Evolutionary conservation across 2,888 invertebrate genomes (phyloP).

Genomic region (Aspidapion aeneum): DNA sequence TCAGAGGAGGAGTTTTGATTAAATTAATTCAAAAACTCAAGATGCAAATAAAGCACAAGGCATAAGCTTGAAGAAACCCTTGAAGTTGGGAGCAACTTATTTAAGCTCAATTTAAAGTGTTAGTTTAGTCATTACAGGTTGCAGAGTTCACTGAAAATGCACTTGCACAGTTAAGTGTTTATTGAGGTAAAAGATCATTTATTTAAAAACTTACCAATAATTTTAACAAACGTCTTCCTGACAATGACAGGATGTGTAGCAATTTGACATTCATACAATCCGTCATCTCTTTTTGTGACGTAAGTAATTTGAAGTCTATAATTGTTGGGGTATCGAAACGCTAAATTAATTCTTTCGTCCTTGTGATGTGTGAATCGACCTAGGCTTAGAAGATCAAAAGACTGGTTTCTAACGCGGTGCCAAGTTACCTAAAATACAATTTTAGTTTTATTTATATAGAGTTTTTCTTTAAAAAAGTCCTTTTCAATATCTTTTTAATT

Average conservation of each 20-base stretch:
- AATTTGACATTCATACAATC: constrained; percentile 62
- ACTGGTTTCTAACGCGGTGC: constrained; percentile 55
- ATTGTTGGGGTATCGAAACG: constrained; percentile 59
- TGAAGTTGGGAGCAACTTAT: too few species aligned
- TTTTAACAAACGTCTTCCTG: constrained; percentile 54
- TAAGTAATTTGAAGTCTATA: constrained; percentile 60
- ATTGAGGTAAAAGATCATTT: too few species aligned
- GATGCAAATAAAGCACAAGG: neutral
- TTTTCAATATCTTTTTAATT: too few species aligned
- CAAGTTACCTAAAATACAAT: constrained; percentile 57
- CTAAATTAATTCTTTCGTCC: constrained; percentile 56
- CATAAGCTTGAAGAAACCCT: neutral
- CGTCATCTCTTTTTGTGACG: constrained; percentile 57
- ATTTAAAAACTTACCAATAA: constrained; percentile 23
- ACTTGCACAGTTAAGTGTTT: too few species aligned
- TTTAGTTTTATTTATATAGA: neutral
- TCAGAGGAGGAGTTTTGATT: neutral
- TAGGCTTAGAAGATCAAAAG: constrained; percentile 57
- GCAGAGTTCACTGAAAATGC: too few species aligned
- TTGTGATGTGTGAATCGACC: constrained; percentile 56
- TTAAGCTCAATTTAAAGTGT: too few species aligned
- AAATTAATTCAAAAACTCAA: neutral
- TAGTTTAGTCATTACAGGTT: too few species aligned
- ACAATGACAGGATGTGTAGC: constrained; percentile 61
- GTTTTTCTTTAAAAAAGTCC: too few species aligned